Base-by-base conservation (phyloP, 1,140 invertebrate genomes). In the Cotesia typhae region DNA sequence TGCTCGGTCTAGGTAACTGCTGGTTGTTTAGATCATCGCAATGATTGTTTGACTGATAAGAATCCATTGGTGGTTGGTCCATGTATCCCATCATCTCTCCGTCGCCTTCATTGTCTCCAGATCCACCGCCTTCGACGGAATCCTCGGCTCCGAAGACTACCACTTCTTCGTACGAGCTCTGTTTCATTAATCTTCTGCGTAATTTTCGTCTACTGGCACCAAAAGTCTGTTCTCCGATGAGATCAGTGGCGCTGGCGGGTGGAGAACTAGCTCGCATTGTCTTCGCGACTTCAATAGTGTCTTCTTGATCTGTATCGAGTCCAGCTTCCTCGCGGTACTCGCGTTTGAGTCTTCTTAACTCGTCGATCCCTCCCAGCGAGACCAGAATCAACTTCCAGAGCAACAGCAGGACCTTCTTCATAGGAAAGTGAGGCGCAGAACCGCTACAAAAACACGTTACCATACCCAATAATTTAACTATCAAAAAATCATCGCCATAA, bases 401-500 rank as follows among this genome's bases (percentile, higher is more conserved):
- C 2, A 99, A 85, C n/a, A 99, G 86, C 36, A 99, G 87, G 67
- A 99, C 94, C 89, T 99, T 99, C 84, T 98, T 98, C 91, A 99
- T 98, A 12, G 97, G 97, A 88, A 98, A 98, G 88, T 98, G 96
- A 59, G 96, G 95, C 9, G 95, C 94, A 53, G 93, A 92, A 0
- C 96, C 96, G 80, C 95, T 96, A 87, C 97, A 99, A 82, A 98
- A 97, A 76, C 92, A 91, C 17, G 95, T 97, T 5, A 98, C 94
- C 96, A 99, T 97, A 74, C 93, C 92, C 60, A 99, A 90, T 70
- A 99, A 87, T 80, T 96, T 96, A 3, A 98, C 92, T 10, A 94
- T 92, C 10, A 98, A 85, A 64, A 97, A 85, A 82, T 98, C 96
- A 79, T 97, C 95, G 57, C 90, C 90, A 82, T 82, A 84, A 17